Conservation (phyloP, 2,888 invertebrate species). For the Argyresthia albistria region DNA sequence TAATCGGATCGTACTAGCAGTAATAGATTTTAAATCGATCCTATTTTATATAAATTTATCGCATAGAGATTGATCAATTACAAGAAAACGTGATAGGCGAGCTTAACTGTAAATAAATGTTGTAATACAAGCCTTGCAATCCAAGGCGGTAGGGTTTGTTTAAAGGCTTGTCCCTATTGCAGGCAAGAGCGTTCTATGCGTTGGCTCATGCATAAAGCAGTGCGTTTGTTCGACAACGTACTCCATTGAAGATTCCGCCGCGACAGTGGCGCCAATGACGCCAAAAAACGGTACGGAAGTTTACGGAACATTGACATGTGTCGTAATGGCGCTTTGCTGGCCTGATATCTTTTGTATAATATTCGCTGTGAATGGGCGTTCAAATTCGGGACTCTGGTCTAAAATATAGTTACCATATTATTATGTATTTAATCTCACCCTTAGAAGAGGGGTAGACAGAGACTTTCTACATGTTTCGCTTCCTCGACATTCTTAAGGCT, state of each 20-base stretch:
- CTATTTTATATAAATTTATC: no score
- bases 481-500: no score
- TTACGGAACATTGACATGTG: not conserved
- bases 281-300: conserved; percentile 36
- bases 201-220: conserved; percentile 64
- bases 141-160: conserved; percentile 27
- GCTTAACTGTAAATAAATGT: not conserved
- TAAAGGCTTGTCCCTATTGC: conserved; percentile 36
- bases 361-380: not conserved
- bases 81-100: not conserved
- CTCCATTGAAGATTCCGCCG: conserved; percentile 52
- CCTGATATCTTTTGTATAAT: no score
- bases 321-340: not conserved
- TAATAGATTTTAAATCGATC: no score
- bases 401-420: no score
- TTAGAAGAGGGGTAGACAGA: no score
- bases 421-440: no score
- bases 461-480: no score
- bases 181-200: conserved; percentile 56
- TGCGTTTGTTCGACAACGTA: conserved; percentile 56
- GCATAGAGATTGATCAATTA: not conserved
- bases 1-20: no score
- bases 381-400: not conserved
- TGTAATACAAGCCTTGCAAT: conserved; percentile 1
- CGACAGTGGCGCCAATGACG: conserved; percentile 36